Evolutionary conservation across 2,888 invertebrate genomes (phyloP).

Genomic region (Lasioglossum figueresi): DNA sequence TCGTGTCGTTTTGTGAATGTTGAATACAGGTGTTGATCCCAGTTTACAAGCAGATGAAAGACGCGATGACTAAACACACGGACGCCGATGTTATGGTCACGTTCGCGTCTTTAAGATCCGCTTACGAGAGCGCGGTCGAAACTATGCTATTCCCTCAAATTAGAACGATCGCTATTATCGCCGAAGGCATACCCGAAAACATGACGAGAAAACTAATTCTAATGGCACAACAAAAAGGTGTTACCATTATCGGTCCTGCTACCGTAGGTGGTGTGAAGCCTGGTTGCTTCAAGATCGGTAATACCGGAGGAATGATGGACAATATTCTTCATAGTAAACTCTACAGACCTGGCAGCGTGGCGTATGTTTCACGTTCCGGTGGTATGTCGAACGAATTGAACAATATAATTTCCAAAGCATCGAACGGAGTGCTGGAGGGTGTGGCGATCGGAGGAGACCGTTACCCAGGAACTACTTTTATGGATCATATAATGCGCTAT

Average conservation of each 20-base stretch:
- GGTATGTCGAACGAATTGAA: conserved; percentile 99
- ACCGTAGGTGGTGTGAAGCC: conserved; percentile 99
- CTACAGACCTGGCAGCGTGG: conserved; percentile 98
- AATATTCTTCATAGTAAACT: conserved; percentile 98
- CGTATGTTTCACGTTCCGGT: conserved; percentile 99
- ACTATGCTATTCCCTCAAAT: conserved; percentile 97
- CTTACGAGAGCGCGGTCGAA: conserved; percentile 98
- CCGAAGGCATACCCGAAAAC: conserved; percentile 99
- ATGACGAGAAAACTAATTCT: conserved; percentile 97
- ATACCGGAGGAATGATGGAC: conserved; percentile 99
- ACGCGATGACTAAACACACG: conserved; percentile 97
- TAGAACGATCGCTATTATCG: conserved; percentile 98
- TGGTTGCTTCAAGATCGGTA: conserved; percentile 99
- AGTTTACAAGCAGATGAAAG: conserved; percentile 98
- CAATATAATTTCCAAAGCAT: conserved; percentile 98
- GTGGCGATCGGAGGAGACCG: conserved; percentile 99
- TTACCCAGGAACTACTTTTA: conserved; percentile 99
- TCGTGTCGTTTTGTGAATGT: background rate
- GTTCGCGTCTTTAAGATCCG: conserved; percentile 98
- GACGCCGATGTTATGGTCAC: conserved; percentile 98
- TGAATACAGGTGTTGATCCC: conserved; percentile 84
- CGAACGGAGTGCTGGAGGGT: conserved; percentile 98
- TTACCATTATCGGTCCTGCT: conserved; percentile 96
- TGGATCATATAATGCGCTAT: conserved; percentile 97
- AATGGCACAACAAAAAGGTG: conserved; percentile 92